These are phyloP conservation scores for Tigriopus californicus DNA, from an alignment of 2,888 invertebrate genomes.

Conservation along the genomic window DNA sequence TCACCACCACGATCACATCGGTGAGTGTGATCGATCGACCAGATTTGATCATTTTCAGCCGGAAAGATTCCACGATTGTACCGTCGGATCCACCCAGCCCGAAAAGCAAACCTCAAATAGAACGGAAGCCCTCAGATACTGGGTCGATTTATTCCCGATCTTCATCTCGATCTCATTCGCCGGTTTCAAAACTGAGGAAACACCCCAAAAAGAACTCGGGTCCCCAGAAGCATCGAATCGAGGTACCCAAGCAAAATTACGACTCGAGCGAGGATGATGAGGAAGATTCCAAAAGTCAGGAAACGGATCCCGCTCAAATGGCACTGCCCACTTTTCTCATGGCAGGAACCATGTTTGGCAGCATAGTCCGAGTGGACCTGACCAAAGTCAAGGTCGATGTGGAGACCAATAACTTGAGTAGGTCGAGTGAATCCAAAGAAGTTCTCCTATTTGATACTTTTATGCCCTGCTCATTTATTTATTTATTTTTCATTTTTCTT, in stretches of 20 bases:
- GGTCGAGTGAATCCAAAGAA: too few species aligned
- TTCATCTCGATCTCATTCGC: too few species aligned
- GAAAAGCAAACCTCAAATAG: too few species aligned
- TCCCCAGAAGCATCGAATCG: background rate
- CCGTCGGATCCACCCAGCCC: background rate
- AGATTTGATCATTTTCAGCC: background rate
- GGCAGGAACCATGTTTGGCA: background rate
- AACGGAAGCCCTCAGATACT: too few species aligned
- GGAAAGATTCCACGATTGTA: background rate
- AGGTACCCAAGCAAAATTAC: background rate
- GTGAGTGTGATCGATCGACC: background rate
- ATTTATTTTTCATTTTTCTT: too few species aligned
- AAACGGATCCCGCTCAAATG: background rate
- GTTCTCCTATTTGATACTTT: too few species aligned
- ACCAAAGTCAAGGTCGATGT: background rate
- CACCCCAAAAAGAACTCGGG: background rate
- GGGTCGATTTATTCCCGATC: too few species aligned
- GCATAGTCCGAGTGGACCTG: background rate
- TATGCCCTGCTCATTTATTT: too few species aligned
- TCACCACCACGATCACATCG: background rate
- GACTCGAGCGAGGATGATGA: background rate
- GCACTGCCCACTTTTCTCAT: background rate
- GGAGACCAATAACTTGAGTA: background rate
- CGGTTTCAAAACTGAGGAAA: background rate
- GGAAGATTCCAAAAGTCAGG: background rate